Base-by-base conservation (phyloP, 2,113 vertebrate genomes). In the Ochotona princeps region DNA sequence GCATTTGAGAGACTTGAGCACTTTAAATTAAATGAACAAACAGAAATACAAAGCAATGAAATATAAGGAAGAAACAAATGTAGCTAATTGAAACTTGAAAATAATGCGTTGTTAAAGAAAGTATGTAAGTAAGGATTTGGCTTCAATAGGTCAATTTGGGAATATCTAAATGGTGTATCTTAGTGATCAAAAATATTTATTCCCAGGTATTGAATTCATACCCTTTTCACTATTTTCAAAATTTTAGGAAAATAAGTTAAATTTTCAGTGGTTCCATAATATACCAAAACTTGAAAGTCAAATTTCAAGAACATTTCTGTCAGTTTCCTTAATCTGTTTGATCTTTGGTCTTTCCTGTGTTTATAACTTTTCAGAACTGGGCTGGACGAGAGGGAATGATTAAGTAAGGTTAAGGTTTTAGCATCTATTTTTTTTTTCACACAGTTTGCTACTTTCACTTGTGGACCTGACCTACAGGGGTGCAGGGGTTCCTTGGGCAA, bases 11-110 rank as follows among this genome's bases (percentile, higher is more conserved):
- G 67, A 90, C 87, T 23, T 63, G 12, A 82, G 5, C 82, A 51
- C 47, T 78, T 90, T 47, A 87, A 51, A 84, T 49, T 57, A 23
- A 83, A 76, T 4, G 74, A 11, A 51, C 67, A 78, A 83, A n/a
- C 26, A 82, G 61, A 86, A 65, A 78, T 75, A 75, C 80, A 89
- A 51, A 35, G 80, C 66, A 73, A 49, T 54, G 76, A 76, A 76
- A 81, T 5, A 38, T 32, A 25, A 90, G 74, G 17, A 70, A 14
- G n/a, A 65, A 90, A 69, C 5, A 83, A 49, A 47, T 61, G 11
- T 23, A 32, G 49, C 28, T 83, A 79, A 66, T 49, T 63, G 28
- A 78, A 92, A 91, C 6, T 78, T 83, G 32, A 78, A 66, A n/a
- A 28, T 70, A n/a, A 26, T 25, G 5, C 75, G 25, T n/a, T 32